A percentile compares a stretch with the other conserved stretches of the same genome.
Evolutionary conservation across 2,797 vertebrate species (phyloP).

Genomic region (Diplodus sargus): DNA sequence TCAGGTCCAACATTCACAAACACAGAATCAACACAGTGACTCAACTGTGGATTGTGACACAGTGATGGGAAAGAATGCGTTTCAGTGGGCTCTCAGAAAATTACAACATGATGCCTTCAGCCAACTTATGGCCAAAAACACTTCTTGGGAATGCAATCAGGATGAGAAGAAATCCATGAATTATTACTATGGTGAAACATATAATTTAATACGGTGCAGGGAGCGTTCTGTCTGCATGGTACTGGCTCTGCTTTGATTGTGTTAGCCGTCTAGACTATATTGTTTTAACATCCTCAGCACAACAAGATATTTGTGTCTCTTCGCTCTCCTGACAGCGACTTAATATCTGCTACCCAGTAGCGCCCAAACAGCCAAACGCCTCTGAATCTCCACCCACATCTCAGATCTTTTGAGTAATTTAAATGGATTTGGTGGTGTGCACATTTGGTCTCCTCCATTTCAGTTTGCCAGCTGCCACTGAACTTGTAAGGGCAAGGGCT

Average conservation of each 20-base stretch:
- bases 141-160: constrained; percentile 11
- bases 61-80: constrained; percentile 41
- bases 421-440: background rate
- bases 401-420: background rate
- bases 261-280: background rate
- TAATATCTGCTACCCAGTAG: no score
- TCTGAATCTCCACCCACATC: constrained; percentile 1
- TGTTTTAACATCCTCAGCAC: background rate
- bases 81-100: constrained; percentile 28
- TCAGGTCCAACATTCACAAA: constrained; percentile 40
- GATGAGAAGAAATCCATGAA: constrained; percentile 1
- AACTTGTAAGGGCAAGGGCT: no score
- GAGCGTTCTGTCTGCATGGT: background rate
- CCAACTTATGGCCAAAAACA: constrained; percentile 15
- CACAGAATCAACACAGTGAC: constrained; percentile 55
- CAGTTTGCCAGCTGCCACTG: no score
- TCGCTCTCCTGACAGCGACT: no score
- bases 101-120: constrained; percentile 31
- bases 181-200: background rate
- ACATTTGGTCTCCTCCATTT: no score
- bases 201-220: background rate
- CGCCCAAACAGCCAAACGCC: background rate
- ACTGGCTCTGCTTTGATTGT: background rate
- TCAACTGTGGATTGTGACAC: constrained; percentile 53
- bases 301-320: background rate